Evolutionary conservation across 1,140 invertebrate genomes (phyloP).

Genomic region (Drosophila ogumai): DNA sequence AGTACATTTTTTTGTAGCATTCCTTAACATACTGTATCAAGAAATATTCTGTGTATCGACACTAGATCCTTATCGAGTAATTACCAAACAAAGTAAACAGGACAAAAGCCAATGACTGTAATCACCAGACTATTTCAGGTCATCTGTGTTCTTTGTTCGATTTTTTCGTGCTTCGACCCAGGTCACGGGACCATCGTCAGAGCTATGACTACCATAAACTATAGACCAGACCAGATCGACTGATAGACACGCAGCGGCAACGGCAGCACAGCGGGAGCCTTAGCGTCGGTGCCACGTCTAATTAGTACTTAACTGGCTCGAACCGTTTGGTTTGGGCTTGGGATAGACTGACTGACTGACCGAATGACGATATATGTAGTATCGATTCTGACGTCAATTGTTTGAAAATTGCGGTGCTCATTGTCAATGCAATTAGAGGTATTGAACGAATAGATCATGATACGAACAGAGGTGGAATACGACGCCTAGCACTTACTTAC

Average conservation of each 20-base stretch:
- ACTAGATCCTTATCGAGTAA: neutral
- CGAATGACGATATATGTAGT: slow-evolving; percentile 5
- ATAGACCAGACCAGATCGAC: slow-evolving; percentile 47
- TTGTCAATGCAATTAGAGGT: slow-evolving; percentile 66
- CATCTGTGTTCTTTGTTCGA: slow-evolving; percentile 4
- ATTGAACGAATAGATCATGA: slow-evolving; percentile 30
- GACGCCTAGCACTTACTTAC: slow-evolving; percentile 36
- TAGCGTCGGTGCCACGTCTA: slow-evolving; percentile 59
- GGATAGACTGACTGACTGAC: slow-evolving; percentile 29
- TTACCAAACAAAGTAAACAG: slow-evolving; percentile 5
- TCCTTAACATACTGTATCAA: neutral
- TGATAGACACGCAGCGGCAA: slow-evolving; percentile 68
- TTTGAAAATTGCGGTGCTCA: slow-evolving; percentile 49
- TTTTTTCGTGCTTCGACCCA: neutral
- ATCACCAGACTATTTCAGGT: slow-evolving; percentile 7
- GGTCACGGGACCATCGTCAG: slow-evolving; percentile 49
- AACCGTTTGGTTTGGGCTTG: slow-evolving; percentile 26
- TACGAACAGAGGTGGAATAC: slow-evolving; percentile 27
- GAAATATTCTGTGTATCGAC: neutral
- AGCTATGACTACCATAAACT: slow-evolving; percentile 19
- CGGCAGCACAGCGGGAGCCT: slow-evolving; percentile 16
- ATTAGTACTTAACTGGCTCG: slow-evolving; percentile 59
- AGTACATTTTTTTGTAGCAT: too few relatives aligned
- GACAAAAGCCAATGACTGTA: neutral
- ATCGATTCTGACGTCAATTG: slow-evolving; percentile 63